These are phyloP conservation scores for Pterocles orientalis DNA, from an alignment of 2,113 vertebrate species.

Conservation along the genomic window DNA sequence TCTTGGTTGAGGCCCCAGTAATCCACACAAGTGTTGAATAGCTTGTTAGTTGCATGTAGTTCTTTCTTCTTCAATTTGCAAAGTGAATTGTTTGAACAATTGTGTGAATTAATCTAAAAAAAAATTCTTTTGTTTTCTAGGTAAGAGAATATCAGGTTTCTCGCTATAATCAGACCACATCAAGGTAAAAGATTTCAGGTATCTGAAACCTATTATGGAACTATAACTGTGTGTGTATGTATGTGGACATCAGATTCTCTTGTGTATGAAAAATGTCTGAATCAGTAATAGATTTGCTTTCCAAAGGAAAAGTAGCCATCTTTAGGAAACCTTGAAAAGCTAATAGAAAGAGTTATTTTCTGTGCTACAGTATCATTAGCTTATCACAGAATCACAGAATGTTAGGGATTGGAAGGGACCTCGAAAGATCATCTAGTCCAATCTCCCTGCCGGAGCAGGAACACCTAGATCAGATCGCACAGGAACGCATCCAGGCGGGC, in stretches of 20 bases:
- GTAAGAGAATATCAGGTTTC: constrained; percentile 77
- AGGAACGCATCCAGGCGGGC: no score
- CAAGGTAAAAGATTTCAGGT: constrained; percentile 72
- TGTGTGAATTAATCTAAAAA: constrained; percentile 3
- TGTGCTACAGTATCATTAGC: neutral
- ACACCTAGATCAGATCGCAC: no score
- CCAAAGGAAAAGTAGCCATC: neutral
- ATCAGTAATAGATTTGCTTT: neutral
- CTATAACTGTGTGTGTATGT: neutral
- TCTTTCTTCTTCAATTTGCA: neutral
- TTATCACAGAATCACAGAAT: no score
- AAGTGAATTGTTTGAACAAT: neutral
- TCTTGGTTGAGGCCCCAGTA: neutral
- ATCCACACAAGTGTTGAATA: neutral
- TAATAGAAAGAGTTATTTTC: neutral
- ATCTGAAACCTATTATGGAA: neutral
- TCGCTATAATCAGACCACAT: constrained; percentile 55
- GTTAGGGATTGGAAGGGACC: no score
- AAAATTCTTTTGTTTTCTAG: constrained; percentile 62
- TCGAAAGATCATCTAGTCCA: no score
- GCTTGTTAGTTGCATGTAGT: neutral
- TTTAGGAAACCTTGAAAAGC: neutral
- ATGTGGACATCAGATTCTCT: neutral
- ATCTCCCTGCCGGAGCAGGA: no score
- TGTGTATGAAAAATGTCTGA: neutral